phyloP scores from a whole-genome alignment of 2,888 invertebrate genomes.

The Cynaeus angustus region DNA sequence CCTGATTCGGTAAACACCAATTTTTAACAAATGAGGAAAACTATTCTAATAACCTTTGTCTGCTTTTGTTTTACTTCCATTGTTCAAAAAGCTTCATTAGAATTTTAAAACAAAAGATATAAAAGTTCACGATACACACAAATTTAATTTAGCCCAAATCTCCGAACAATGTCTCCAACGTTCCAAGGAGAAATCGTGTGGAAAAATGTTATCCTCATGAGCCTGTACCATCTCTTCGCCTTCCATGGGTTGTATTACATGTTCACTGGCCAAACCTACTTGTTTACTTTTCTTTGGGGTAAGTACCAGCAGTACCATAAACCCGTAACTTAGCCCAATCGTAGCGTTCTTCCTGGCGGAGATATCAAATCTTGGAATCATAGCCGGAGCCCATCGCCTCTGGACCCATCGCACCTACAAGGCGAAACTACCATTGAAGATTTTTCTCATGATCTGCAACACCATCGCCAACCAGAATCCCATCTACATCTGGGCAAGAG shows the following conservation, averaged over 20 bases:
- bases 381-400: slow-evolving; percentile 94
- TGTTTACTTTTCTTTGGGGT: slow-evolving; percentile 11
- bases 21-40: neutral
- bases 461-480: slow-evolving; percentile 91
- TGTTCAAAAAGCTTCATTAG: neutral
- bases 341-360: neutral
- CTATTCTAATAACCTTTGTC: neutral
- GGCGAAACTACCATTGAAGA: slow-evolving; percentile 87
- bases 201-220: slow-evolving; percentile 16
- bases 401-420: slow-evolving; percentile 96
- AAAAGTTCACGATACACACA: neutral
- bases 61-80: neutral
- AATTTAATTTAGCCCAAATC: neutral
- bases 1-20: too few species aligned
- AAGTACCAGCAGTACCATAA: neutral
- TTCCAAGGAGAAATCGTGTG: slow-evolving; percentile 17
- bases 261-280: neutral
- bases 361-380: slow-evolving; percentile 77
- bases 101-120: neutral
- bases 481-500: slow-evolving; percentile 89
- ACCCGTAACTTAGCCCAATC: neutral
- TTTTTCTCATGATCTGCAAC: slow-evolving; percentile 86
- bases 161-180: neutral
- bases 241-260: slow-evolving; percentile 25
- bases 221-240: slow-evolving; percentile 16